A percentile compares a stretch with the other conserved stretches of the same genome.
Conservation (phyloP, 2,888 invertebrate species). For the Dusona sp. region DNA sequence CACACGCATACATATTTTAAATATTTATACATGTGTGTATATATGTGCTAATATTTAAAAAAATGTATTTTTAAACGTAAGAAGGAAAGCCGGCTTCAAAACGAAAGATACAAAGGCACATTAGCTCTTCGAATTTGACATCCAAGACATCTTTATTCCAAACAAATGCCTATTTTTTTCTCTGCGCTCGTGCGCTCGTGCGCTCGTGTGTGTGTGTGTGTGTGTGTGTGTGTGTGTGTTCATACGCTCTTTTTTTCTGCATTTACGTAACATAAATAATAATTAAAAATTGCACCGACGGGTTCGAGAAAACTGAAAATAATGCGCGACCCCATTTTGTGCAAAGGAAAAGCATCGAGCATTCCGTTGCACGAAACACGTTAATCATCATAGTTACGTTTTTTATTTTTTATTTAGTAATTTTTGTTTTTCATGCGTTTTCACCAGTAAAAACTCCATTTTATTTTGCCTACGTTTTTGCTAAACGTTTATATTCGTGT, state of each 20-base stretch:
- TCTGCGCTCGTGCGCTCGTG: not conserved
- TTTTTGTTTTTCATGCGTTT: constrained; percentile 63
- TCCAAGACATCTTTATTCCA: constrained; percentile 76
- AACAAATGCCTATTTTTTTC: constrained; percentile 70
- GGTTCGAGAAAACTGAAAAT: constrained; percentile 73
- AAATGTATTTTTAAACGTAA: not conserved
- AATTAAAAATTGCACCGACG: constrained; percentile 82
- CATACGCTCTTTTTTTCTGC: constrained; percentile 66
- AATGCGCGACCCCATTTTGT: constrained; percentile 75
- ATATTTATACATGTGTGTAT: too few relatives aligned
- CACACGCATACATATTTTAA: too few relatives aligned
- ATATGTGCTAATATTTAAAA: too few relatives aligned
- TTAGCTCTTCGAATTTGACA: constrained; percentile 74
- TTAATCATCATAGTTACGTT: not conserved
- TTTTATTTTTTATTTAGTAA: constrained; percentile 74
- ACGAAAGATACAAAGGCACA: constrained; percentile 70
- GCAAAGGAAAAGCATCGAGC: constrained; percentile 46
- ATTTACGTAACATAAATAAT: constrained; percentile 80
- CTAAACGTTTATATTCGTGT: constrained; percentile 56
- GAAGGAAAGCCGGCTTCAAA: constrained; percentile 61
- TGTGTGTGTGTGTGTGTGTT: not conserved
- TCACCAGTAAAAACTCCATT: constrained; percentile 62
- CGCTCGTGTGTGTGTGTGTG: not conserved
- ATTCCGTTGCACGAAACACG: constrained; percentile 65
- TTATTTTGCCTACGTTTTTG: constrained; percentile 62